Evolutionary conservation across 2,888 invertebrate genomes (phyloP), one percentile per base, ranked within the genome.

Genomic region (Shargacucullia verbasci): DNA sequence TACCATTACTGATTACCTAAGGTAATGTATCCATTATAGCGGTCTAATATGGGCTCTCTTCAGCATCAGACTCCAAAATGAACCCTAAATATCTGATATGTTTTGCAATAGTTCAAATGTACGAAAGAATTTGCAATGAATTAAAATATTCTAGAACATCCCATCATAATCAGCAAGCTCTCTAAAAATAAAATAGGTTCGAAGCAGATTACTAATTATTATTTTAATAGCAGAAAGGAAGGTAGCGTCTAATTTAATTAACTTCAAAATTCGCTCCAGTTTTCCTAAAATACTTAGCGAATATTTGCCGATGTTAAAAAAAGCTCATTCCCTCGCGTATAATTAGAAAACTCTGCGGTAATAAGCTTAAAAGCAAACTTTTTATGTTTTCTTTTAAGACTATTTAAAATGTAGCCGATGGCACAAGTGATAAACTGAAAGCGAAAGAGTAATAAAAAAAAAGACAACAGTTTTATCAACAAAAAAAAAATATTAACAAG

Each of bases 311-410:
- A 71, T 64, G 55, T 62, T 56, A 45, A 70, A 73, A 65, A 68
- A 70, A 73, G 39, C 61, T 63, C 57, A 56, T 64, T 70, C 45
- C 61, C 40, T 41, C 5, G 57, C 45, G 12, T 47, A 58, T 75
- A 75, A 73, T 73, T 75, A 75, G 68, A 58, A 71, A 73, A 75
- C 45, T 71, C 71, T 59, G 64, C 20, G 55, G 67, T 72, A 69
- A 71, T 71, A 65, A 75, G 75, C 65, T 71, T 65, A 60, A 39
- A 55, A 59, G 53, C 59, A 55, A 45, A 68, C 65, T 53, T 68
- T 65, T 58, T 53, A 35, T 57, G 47, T 61, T 67, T 64, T 68
- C 29, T 53, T 67, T 50, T n/a, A n/a, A 39, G 35, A 35, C 34
- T 68, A 57, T 74, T 60, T 62, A 47, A 44, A 55, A 54, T 43